phyloP scores from a whole-genome alignment of 1,140 invertebrate species.

The Coptotermes formosanus region DNA sequence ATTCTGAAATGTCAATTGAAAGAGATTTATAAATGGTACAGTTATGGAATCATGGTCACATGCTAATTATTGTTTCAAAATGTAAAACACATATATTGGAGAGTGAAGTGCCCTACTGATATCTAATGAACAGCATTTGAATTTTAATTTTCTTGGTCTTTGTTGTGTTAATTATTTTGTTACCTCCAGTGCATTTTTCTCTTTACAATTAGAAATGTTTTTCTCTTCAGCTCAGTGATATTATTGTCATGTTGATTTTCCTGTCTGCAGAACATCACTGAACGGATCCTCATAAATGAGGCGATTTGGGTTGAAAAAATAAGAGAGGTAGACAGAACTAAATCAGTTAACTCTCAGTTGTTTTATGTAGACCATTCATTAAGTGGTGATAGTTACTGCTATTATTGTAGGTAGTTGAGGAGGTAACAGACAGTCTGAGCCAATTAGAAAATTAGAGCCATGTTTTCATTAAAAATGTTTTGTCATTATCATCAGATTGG shows the following conservation, averaged over 20 bases:
- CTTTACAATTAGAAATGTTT: constrained; percentile 10
- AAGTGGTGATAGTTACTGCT: constrained; percentile 5
- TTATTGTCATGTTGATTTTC: constrained; percentile 30
- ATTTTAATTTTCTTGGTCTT: too few relatives aligned
- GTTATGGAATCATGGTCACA: not conserved
- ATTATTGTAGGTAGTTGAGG: constrained; percentile 19
- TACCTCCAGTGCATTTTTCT: too few relatives aligned
- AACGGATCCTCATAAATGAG: constrained; percentile 90
- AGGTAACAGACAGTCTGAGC: constrained; percentile 21
- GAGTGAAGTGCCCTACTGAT: not conserved
- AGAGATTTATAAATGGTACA: not conserved
- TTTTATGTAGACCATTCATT: constrained; percentile 25
- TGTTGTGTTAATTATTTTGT: too few relatives aligned
- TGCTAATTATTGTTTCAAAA: not conserved
- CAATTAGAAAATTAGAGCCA: constrained; percentile 11
- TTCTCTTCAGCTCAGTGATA: constrained; percentile 10
- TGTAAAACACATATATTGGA: not conserved
- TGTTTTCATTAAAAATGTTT: not conserved
- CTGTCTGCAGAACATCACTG: constrained; percentile 83
- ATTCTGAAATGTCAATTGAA: too few relatives aligned
- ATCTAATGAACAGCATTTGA: too few relatives aligned
- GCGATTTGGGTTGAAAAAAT: constrained; percentile 86
- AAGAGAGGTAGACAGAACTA: constrained; percentile 70
- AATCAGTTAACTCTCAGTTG: constrained; percentile 27
- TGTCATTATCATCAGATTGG: not conserved